Conservation (phyloP, 1,140 invertebrate species). For the Drosophila saltans region DNA sequence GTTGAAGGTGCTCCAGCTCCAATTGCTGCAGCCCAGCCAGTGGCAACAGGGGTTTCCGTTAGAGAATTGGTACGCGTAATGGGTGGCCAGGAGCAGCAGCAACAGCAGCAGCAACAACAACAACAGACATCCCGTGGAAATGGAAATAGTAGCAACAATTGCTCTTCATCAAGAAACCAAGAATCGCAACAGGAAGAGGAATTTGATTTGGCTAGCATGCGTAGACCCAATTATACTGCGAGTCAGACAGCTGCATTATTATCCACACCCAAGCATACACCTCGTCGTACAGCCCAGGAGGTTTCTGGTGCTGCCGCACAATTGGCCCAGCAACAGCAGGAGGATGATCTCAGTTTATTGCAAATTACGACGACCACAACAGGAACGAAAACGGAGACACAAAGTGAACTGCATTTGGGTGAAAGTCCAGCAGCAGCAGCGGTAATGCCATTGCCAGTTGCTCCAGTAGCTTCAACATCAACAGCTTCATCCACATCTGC, state of each 20-base stretch:
- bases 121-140: constrained; percentile 85
- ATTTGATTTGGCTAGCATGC: constrained; percentile 67
- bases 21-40: constrained; percentile 28
- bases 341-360: constrained; percentile 69
- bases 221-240: constrained; percentile 71
- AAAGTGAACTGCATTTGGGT: constrained; percentile 64
- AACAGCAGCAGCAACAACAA: constrained; percentile 87
- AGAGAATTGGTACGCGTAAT: constrained; percentile 92
- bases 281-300: constrained; percentile 38
- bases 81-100: constrained; percentile 87
- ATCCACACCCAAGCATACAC: constrained; percentile 77
- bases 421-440: constrained; percentile 19
- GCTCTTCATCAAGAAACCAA: constrained; percentile 82
- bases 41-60: constrained; percentile 88
- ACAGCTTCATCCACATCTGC: constrained; percentile 15
- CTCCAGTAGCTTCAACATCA: constrained; percentile 50
- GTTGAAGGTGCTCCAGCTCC: constrained; percentile 65
- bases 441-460: neutral
- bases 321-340: constrained; percentile 45
- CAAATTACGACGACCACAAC: constrained; percentile 75
- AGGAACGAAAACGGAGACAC: constrained; percentile 42
- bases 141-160: constrained; percentile 83
- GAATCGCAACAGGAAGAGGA: constrained; percentile 60
- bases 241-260: constrained; percentile 74
- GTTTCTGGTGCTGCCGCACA: constrained; percentile 11